Conservation (phyloP, 2,113 vertebrate species). For the Clarias macrocephalus region DNA sequence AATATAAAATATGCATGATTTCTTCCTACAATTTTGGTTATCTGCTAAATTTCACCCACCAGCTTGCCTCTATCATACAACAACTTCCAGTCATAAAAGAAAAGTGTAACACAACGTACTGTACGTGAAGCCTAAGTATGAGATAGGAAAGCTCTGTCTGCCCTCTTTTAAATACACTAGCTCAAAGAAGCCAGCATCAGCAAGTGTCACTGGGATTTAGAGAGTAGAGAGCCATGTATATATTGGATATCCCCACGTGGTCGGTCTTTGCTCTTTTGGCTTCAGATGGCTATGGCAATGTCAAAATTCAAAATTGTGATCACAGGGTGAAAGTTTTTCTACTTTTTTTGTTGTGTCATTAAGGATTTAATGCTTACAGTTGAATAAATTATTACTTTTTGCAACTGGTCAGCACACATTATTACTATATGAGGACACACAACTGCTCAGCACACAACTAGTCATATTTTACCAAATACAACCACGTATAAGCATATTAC, state of each 20-base stretch:
- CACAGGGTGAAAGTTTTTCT: neutral
- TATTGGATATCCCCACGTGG: neutral
- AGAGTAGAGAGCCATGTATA: neutral
- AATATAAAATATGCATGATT: too few species aligned
- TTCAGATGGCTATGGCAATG: neutral
- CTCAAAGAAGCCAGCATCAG: neutral
- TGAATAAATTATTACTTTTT: neutral
- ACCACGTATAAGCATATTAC: neutral
- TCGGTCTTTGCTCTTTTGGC: neutral
- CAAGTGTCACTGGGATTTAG: neutral
- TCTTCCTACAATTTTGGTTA: neutral
- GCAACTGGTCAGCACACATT: too few species aligned
- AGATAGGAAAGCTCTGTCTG: neutral
- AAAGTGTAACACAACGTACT: neutral
- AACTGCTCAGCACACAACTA: neutral
- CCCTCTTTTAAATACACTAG: neutral
- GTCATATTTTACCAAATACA: constrained; percentile 11
- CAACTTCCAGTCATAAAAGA: neutral
- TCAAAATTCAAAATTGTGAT: neutral
- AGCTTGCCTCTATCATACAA: neutral
- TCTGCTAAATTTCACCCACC: neutral
- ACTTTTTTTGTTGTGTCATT: neutral
- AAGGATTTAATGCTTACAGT: neutral
- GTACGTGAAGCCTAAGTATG: too few species aligned
- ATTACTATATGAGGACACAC: neutral